Percentiles rank a stretch among this genome's conserved stretches.
Conservation (phyloP, 2,113 vertebrate species). For the Saccopteryx leptura region DNA sequence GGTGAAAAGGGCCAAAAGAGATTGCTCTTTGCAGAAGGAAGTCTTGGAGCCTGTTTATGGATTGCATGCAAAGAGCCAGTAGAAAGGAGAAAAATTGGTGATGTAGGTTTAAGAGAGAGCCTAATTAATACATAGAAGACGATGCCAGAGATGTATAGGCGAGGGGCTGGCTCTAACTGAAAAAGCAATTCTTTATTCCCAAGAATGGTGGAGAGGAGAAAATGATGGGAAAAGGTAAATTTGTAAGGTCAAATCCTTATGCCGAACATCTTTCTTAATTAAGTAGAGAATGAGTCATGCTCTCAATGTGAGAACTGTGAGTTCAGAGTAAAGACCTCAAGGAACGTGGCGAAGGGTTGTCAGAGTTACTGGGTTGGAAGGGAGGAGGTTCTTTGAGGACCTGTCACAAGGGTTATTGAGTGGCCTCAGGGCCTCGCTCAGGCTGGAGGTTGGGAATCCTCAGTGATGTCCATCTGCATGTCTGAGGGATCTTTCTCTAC, state of each 20-base stretch:
- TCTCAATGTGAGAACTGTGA: not conserved
- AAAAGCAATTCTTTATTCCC: not conserved
- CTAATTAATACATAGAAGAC: not conserved
- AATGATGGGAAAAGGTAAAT: not conserved
- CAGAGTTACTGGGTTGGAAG: not conserved
- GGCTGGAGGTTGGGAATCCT: not conserved
- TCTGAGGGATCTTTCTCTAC: not conserved
- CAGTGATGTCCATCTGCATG: not conserved
- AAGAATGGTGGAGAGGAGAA: not conserved
- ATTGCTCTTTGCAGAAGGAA: not conserved
- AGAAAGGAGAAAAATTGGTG: not conserved
- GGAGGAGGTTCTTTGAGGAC: not conserved
- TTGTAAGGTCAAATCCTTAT: not conserved
- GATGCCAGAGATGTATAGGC: not conserved
- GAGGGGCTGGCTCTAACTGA: not conserved
- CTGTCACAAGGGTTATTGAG: not conserved
- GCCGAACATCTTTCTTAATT: not conserved
- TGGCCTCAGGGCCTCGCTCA: no score
- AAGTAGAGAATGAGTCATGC: not conserved
- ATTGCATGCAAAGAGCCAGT: not conserved
- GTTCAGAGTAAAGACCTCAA: not conserved
- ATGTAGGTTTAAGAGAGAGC: not conserved
- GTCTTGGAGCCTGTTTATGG: not conserved
- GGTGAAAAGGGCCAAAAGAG: not conserved
- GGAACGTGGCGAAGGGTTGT: not conserved